These are phyloP conservation scores for Apis cerana DNA, from an alignment of 1,140 invertebrate genomes.

Conservation along the genomic window DNA sequence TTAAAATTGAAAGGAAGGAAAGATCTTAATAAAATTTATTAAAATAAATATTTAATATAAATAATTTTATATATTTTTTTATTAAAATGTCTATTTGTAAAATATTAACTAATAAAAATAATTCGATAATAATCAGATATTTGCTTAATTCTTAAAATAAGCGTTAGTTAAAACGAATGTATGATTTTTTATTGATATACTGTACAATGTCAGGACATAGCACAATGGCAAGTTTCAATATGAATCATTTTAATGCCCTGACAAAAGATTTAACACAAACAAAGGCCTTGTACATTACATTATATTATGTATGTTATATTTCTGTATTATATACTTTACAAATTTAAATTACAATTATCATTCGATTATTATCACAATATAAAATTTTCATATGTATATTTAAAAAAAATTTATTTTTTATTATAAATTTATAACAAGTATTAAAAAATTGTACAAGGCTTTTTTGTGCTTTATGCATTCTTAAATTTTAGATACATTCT, in stretches of 20 bases:
- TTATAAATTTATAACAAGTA: conserved; percentile 35
- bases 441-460: conserved; percentile 57
- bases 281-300: conserved; percentile 50
- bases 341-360: not conserved
- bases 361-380: conserved; percentile 1
- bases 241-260: conserved; percentile 60
- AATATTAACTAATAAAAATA: conserved; percentile 29
- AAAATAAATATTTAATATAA: not conserved
- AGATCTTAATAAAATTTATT: conserved; percentile 19
- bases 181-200: conserved; percentile 67
- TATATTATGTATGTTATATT: not conserved
- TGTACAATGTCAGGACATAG: conserved; percentile 69
- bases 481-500: conserved; percentile 55
- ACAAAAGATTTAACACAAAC: conserved; percentile 38
- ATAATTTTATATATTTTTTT: conserved; percentile 39
- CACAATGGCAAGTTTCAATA: conserved; percentile 69
- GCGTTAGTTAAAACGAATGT: conserved; percentile 52
- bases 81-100: conserved; percentile 36
- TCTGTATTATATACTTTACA: not conserved
- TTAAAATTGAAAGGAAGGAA: conserved; percentile 75
- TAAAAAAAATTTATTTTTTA: conserved; percentile 17
- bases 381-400: conserved; percentile 14
- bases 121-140: conserved; percentile 26
- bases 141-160: conserved; percentile 24
- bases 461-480: conserved; percentile 43